Base-by-base conservation (phyloP, 2,888 invertebrate genomes). In the Eledona agricola region DNA sequence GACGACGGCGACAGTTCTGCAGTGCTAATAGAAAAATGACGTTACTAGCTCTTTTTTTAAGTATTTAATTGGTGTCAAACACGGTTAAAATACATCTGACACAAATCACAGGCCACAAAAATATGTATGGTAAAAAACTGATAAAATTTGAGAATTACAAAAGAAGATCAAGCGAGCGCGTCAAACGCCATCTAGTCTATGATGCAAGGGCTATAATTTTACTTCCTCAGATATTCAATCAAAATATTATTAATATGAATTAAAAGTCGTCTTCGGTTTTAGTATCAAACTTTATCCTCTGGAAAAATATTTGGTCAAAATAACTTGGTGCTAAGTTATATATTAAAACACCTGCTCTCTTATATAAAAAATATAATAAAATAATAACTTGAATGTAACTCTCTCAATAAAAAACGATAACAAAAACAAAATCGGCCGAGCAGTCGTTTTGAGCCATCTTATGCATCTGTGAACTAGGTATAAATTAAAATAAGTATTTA, bases 371-470 rank as follows among this genome's bases (percentile, higher is more conserved):
- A 15, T 28, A 29, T n/a, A 9, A 50, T n/a, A 26, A 9, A 38
- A 23, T 35, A 34, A 38, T 31, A 46, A 53, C 42, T 47, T 43
- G 26, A 52, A 49, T 59, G 49, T 55, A 62, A 65, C 55, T 60
- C 57, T 54, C 64, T 63, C 56, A 49, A 64, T 46, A 63, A 57
- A n/a, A 52, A 38, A 53, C 52, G 49, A 62, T 10, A 55, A 55
- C 7, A 45, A 37, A 43, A 38, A 15, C 7, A 54, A 42, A 50
- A 37, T 73, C 71, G 72, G 74, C 73, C 70, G 72, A 72, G 72
- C 73, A 71, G 67, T 68, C 73, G 75, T 74, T 76, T 76, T 73
- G 76, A 76, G 76, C 76, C 71, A 75, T 76, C 75, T 73, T 75
- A 75, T 75, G 75, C 75, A 76, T 75, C 75, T 75, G 75, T 74